Percentiles rank a stretch among this genome's conserved stretches.
Conservation (phyloP, 2,888 invertebrate species). For the Ellobium chinense region DNA sequence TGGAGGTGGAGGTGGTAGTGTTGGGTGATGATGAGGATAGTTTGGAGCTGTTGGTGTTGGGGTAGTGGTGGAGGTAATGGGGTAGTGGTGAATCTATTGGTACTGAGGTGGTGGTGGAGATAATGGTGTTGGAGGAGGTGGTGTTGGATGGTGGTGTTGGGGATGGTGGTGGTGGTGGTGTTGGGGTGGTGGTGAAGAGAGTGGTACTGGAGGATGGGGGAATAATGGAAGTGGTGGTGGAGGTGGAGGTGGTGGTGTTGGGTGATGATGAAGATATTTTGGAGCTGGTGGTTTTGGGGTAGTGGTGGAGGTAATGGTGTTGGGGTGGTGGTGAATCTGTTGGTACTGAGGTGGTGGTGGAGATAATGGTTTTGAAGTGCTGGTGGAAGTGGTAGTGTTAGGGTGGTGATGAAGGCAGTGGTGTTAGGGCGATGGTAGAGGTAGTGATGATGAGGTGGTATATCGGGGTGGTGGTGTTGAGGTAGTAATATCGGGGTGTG, state of each 20-base stretch:
- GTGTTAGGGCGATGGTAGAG: too few species aligned
- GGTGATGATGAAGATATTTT: too few species aligned
- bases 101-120: too few species aligned
- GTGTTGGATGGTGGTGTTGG: not conserved
- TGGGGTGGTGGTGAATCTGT: too few species aligned
- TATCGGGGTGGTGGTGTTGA: not conserved
- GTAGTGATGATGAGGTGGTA: not conserved
- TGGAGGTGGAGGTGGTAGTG: not conserved
- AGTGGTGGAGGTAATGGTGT: too few species aligned
- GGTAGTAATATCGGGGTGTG: not conserved
- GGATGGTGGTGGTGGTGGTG: not conserved
- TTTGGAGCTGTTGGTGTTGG: slow-evolving; percentile 6
- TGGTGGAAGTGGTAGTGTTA: too few species aligned
- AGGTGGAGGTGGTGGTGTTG: not conserved
- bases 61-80: too few species aligned
- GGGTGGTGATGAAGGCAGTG: too few species aligned
- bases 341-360: too few species aligned
- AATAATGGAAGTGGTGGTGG: not conserved
- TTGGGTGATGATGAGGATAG: not conserved
- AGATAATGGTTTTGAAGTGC: too few species aligned
- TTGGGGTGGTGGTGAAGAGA: not conserved
- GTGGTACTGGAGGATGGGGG: not conserved
- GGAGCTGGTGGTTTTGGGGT: too few species aligned
- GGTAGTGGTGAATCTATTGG: too few species aligned
- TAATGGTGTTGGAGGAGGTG: not conserved